Conservation (phyloP, 2,797 vertebrate species). For the Anguilla obscura region DNA sequence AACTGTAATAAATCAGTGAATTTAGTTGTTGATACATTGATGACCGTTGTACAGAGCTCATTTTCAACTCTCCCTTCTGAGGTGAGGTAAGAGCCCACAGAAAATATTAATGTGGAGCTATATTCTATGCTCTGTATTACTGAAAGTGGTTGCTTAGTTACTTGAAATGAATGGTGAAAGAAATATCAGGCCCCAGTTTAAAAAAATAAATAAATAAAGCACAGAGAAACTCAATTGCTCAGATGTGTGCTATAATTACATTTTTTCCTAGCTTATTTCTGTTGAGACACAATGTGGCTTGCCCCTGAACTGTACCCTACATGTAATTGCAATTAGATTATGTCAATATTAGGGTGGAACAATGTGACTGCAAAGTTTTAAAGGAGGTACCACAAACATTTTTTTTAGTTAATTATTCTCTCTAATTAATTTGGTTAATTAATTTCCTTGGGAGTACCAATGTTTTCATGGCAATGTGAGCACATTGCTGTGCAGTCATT, state of each 20-base stretch:
- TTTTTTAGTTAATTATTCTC: neutral
- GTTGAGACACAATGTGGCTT: neutral
- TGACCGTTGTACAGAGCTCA: neutral
- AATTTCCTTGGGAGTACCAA: neutral
- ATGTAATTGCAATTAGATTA: neutral
- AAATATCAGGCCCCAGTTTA: neutral
- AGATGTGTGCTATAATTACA: neutral
- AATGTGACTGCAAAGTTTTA: neutral
- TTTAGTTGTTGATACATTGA: neutral
- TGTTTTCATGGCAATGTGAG: neutral
- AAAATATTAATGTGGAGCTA: neutral
- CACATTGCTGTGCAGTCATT: neutral
- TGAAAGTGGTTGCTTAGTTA: constrained; percentile 2
- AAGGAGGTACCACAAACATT: neutral
- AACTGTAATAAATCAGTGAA: neutral
- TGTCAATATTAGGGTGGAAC: neutral
- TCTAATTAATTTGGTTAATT: neutral
- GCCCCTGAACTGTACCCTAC: neutral
- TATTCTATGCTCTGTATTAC: constrained; percentile 5
- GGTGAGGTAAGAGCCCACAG: neutral
- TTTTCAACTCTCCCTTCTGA: neutral
- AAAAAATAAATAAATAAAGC: neutral
- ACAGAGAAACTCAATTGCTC: neutral
- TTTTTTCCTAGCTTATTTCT: neutral
- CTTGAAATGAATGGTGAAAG: neutral